phyloP scores from a whole-genome alignment of 37 sponge, comb jelly and placozoan species.

The Axinella damicornis region DNA sequence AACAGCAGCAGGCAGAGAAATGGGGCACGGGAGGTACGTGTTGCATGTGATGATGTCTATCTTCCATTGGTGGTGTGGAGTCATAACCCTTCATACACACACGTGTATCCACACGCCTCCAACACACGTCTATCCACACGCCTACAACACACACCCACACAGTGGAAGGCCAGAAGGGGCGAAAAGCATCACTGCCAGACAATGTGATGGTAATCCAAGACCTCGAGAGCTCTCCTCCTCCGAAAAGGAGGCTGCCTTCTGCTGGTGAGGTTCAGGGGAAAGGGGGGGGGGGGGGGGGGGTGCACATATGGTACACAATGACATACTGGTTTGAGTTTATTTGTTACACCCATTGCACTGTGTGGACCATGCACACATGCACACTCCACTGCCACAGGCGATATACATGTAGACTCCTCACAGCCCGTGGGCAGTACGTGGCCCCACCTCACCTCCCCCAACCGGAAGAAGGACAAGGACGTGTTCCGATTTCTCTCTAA shows the following conservation, averaged over 20 bases:
- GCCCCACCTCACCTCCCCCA: slow-evolving; percentile 10
- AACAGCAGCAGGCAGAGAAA: no score
- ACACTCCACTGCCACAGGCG: not conserved
- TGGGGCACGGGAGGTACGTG: no score
- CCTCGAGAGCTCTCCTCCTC: slow-evolving; percentile 16
- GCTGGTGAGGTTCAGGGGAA: not conserved
- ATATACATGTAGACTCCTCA: not conserved
- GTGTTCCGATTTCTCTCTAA: slow-evolving; percentile 60
- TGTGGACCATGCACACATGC: not conserved
- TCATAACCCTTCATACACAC: no score
- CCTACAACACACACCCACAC: not conserved
- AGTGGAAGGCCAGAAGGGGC: no score
- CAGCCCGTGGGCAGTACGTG: slow-evolving; percentile 11
- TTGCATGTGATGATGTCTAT: no score
- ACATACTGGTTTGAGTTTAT: no score
- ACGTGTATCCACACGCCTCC: no score
- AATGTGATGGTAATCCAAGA: slow-evolving; percentile 8
- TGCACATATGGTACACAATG: no score
- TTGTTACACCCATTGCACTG: no score
- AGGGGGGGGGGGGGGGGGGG: no score
- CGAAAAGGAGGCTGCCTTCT: not conserved
- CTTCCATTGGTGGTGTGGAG: no score
- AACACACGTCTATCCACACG: not conserved
- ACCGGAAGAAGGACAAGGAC: slow-evolving; percentile 41
- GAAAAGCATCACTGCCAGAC: no score